Base-by-base conservation (phyloP, 2,113 vertebrate genomes). In the Platysternon megacephalum region DNA sequence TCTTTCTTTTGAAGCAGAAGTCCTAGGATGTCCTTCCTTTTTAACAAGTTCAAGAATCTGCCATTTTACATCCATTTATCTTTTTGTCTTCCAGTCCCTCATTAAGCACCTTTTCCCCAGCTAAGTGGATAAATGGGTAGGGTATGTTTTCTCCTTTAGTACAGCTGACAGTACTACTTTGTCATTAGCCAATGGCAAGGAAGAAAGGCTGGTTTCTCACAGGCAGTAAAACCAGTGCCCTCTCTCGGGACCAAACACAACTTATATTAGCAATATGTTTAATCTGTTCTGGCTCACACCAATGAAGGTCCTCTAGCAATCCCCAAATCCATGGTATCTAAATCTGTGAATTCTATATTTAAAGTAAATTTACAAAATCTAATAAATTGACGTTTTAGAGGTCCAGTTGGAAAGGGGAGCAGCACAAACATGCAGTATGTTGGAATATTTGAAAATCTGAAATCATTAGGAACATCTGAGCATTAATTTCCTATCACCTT, bases 311-410 rank as follows among this genome's bases (percentile, higher is more conserved):
- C 55, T 85, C 74, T 49, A 81, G 80, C 87, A 95, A 95, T 95
- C 93, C 93, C 89, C 93, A 90, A 96, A 79, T 94, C 93, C 95
- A 42, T 86, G 91, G n/a, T 82, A 48, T 86, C 6, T 26, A 56
- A 26, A 13, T 13, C 56, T 29, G 80, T 90, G 2, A 0, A 85
- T 80, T 82, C 80, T 92, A 80, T 85, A 79, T 95, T 93, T 95
- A 85, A 95, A 87, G 85, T 76, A 46, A 72, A 79, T 85, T 93
- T 86, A 49, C 24, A 44, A 85, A 74, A 85, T 53, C 56, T 96
- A 90, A 82, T 58, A 29, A 0, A 2, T 93, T 88, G 52, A 79
- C 94, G 88, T 93, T 56, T 88, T 68, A 94, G 55, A 56, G 55
- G 55, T 26, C 10, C 55, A 28, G 10, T 91, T 94, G 83, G 94